phyloP scores from a whole-genome alignment of 2,113 vertebrate genomes.

The Cryptotis parvus region DNA sequence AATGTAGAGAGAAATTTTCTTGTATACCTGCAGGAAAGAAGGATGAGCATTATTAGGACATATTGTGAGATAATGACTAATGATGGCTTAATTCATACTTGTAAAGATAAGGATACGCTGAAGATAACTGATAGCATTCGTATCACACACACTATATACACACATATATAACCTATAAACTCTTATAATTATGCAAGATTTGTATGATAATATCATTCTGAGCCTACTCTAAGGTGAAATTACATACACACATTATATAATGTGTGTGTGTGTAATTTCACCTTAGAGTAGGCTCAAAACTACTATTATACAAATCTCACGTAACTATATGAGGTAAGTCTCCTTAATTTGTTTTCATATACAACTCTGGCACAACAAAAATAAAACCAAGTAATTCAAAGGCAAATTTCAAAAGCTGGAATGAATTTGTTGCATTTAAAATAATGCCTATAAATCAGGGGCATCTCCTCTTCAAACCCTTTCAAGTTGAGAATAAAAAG shows the following conservation, averaged over 20 bases:
- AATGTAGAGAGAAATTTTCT: background rate
- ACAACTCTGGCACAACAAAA: background rate
- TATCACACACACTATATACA: background rate
- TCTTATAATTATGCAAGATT: too few species aligned
- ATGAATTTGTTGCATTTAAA: conserved; percentile 42
- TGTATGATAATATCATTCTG: too few species aligned
- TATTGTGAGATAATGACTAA: background rate
- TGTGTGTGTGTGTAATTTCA: conserved; percentile 42
- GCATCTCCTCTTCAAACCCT: background rate
- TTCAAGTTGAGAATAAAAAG: background rate
- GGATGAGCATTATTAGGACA: background rate
- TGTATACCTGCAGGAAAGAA: background rate
- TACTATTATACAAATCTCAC: conserved; percentile 23
- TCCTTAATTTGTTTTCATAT: background rate
- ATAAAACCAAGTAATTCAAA: conserved; percentile 57
- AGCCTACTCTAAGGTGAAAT: too few species aligned
- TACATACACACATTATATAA: too few species aligned
- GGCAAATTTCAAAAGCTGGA: conserved; percentile 40
- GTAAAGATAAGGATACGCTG: background rate
- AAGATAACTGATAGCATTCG: background rate
- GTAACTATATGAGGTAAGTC: background rate
- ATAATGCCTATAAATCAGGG: conserved; percentile 24
- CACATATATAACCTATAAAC: too few species aligned
- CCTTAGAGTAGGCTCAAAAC: conserved; percentile 25
- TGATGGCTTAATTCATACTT: background rate